Evolutionary conservation across 2,113 vertebrate species (phyloP).

Genomic region (Panurus biarmicus): DNA sequence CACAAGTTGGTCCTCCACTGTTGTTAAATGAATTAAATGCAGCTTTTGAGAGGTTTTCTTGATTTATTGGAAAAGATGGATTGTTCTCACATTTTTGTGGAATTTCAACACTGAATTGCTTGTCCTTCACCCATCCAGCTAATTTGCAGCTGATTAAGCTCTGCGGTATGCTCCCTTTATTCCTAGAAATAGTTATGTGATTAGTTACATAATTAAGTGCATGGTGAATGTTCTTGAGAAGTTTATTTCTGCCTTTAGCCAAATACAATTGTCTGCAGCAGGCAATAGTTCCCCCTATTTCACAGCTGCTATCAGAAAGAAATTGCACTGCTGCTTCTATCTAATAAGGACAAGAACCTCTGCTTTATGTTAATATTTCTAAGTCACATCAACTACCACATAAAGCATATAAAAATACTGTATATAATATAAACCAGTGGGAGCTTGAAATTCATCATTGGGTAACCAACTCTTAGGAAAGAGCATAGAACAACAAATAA

Average conservation of each 20-base stretch:
- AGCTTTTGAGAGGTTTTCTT: not conserved
- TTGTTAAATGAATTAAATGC: not conserved
- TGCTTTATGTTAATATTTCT: not conserved
- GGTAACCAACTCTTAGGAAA: not conserved
- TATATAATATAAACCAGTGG: not conserved
- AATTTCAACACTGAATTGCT: conserved; percentile 75
- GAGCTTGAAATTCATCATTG: not conserved
- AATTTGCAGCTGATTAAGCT: conserved; percentile 80
- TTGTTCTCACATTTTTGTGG: not conserved
- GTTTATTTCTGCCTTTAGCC: not conserved
- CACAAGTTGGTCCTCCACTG: not conserved
- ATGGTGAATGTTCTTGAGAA: not conserved
- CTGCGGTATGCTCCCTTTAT: conserved; percentile 75
- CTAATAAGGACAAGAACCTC: not conserved
- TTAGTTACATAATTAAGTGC: not conserved
- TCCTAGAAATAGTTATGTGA: conserved; percentile 70
- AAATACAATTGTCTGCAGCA: not conserved
- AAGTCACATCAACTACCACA: not conserved
- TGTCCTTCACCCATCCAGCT: conserved; percentile 85
- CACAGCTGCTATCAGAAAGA: not conserved
- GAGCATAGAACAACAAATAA: not conserved
- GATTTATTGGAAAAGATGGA: not conserved
- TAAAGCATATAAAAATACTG: not conserved
- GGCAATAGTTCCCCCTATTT: not conserved
- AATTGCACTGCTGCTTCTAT: not conserved